Conservation (phyloP, 2,797 vertebrate genomes). For the Mormyrops attenuatus region DNA sequence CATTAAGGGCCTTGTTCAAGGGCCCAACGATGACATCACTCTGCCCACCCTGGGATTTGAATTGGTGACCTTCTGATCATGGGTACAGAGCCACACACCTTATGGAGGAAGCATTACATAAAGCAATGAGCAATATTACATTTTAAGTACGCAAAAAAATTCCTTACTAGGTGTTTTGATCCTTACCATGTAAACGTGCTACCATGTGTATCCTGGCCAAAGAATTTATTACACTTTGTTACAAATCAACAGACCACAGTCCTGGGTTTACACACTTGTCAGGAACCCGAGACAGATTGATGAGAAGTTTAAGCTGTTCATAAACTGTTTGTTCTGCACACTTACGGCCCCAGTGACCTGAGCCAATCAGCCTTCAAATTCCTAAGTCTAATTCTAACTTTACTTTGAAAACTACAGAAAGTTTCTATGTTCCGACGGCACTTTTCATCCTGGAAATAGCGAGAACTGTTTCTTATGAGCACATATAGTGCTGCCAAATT, state of each 20-base stretch:
- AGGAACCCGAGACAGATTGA: slow-evolving; percentile 34
- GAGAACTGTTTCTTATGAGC: not conserved
- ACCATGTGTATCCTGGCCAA: not conserved
- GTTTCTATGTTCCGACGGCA: not conserved
- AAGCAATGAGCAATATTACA: not conserved
- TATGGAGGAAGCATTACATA: not conserved
- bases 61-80: not conserved
- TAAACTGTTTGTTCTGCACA: slow-evolving; percentile 36
- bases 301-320: slow-evolving; percentile 36
- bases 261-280: slow-evolving; percentile 37
- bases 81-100: not conserved
- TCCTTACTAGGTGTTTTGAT: not conserved
- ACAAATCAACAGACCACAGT: not conserved
- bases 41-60: not conserved
- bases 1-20: not conserved
- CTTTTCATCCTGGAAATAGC: not conserved
- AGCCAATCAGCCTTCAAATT: not conserved
- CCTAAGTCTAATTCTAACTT: not conserved
- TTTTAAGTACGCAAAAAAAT: not conserved
- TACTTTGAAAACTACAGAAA: not conserved
- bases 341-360: not conserved
- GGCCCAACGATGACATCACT: not conserved
- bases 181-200: not conserved
- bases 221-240: not conserved
- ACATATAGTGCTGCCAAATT: not conserved